A percentile compares a stretch with the other conserved stretches of the same genome.
phyloP scores from a whole-genome alignment of 1,140 invertebrate species.

The Aphelenchoides besseyi region DNA sequence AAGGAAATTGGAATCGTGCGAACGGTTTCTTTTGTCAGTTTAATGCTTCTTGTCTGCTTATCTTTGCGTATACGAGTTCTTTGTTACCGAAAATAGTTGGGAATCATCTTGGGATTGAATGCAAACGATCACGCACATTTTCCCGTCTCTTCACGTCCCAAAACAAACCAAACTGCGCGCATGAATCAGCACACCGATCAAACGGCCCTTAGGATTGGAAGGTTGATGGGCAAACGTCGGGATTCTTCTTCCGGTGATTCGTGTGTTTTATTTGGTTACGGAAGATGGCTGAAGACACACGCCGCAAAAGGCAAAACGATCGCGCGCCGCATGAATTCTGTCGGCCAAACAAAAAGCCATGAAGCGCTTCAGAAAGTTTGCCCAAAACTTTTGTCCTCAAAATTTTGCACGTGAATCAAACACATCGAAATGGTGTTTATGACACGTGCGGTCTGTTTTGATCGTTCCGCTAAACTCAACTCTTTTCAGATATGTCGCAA shows the following conservation, averaged over 20 bases:
- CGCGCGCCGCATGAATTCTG: neutral
- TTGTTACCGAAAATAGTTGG: slow-evolving; percentile 1
- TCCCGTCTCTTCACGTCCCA: neutral
- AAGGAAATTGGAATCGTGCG: neutral
- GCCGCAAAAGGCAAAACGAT: neutral
- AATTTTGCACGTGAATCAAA: no score
- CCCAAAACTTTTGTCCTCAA: no score
- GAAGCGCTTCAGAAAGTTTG: neutral
- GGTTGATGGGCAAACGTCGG: neutral
- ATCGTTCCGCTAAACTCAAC: neutral
- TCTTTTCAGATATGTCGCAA: slow-evolving; percentile 1
- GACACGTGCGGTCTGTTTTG: no score
- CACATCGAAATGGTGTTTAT: no score
- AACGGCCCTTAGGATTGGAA: neutral
- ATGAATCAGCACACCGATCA: neutral
- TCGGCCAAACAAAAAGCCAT: neutral
- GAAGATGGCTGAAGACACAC: neutral
- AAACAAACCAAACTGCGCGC: neutral
- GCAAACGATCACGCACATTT: neutral
- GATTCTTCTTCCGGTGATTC: slow-evolving; percentile 1
- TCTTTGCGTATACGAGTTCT: neutral
- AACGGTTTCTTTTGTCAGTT: slow-evolving; percentile 11
- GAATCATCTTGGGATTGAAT: no score
- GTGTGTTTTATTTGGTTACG: slow-evolving; percentile 8
- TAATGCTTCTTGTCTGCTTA: neutral